These are phyloP conservation scores for Sebastes taczanowskii DNA, from an alignment of 2,797 vertebrate species.

Conservation along the genomic window DNA sequence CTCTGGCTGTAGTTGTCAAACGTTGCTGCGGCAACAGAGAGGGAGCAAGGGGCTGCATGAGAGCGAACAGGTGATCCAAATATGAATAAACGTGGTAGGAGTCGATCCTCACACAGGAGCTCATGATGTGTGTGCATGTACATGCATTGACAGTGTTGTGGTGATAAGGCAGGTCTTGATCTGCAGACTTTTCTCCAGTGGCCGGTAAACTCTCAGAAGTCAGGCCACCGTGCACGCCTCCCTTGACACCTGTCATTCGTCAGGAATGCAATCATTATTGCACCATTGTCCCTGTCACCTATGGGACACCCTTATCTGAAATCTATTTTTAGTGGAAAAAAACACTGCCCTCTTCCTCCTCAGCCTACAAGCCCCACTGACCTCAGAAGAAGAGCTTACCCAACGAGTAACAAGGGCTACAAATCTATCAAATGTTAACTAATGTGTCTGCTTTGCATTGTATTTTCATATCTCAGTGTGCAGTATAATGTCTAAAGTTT, in stretches of 20 bases:
- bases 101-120: not conserved
- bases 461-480: not conserved
- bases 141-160: not conserved
- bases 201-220: constrained; percentile 8
- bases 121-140: not conserved
- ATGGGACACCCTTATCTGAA: constrained; percentile 62
- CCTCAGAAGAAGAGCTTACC: not conserved
- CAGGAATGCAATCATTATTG: constrained; percentile 68
- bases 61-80: not conserved
- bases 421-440: constrained; percentile 16
- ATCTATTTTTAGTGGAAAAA: constrained; percentile 54
- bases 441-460: not conserved
- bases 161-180: constrained; percentile 30
- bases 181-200: not conserved
- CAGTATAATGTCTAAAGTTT: not conserved
- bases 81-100: not conserved
- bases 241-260: constrained; percentile 20
- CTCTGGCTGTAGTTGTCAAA: not conserved
- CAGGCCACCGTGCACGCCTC: not conserved
- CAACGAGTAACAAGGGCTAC: not conserved
- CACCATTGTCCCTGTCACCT: constrained; percentile 53
- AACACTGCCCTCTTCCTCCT: constrained; percentile 5
- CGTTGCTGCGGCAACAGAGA: constrained; percentile 5
- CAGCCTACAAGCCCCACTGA: constrained; percentile 30
- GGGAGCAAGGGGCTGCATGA: not conserved